Conservation (phyloP, 2,888 invertebrate genomes). For the Amiota minor region DNA sequence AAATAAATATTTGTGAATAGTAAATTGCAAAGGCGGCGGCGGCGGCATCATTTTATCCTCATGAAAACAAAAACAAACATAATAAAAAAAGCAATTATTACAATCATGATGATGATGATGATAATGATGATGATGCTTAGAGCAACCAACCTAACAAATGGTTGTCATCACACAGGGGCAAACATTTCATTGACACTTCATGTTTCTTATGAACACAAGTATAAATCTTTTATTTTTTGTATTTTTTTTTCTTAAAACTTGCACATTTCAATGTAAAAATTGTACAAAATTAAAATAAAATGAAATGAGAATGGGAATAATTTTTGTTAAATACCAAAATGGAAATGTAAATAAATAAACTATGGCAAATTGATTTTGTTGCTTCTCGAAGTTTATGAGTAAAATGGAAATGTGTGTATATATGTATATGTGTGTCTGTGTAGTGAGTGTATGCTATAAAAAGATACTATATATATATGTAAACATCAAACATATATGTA, state of each 20-base stretch:
- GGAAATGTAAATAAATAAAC: slow-evolving; percentile 16
- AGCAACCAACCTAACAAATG: not conserved
- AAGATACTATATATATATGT: no score
- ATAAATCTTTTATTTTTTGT: not conserved
- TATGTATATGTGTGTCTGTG: no score
- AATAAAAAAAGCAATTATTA: not conserved
- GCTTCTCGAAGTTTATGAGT: no score
- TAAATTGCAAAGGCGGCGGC: not conserved
- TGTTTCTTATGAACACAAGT: slow-evolving; percentile 1
- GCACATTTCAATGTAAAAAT: not conserved
- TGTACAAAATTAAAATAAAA: slow-evolving; percentile 1
- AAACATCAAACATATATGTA: no score
- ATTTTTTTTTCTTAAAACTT: not conserved
- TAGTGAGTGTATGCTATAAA: no score
- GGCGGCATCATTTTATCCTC: not conserved
- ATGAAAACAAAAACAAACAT: not conserved
- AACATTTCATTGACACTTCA: slow-evolving; percentile 25
- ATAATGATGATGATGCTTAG: not conserved
- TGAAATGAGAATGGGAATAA: not conserved
- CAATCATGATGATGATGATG: not conserved
- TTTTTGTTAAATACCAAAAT: slow-evolving; percentile 27
- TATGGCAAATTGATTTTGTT: no score
- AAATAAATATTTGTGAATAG: no score
- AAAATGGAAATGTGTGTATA: no score
- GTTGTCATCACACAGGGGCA: not conserved